A percentile compares a stretch with the other conserved stretches of the same genome.
These are phyloP conservation scores for Rhinolophus ferrumequinum DNA, from an alignment of 2,113 vertebrate genomes.

Conservation along the genomic window DNA sequence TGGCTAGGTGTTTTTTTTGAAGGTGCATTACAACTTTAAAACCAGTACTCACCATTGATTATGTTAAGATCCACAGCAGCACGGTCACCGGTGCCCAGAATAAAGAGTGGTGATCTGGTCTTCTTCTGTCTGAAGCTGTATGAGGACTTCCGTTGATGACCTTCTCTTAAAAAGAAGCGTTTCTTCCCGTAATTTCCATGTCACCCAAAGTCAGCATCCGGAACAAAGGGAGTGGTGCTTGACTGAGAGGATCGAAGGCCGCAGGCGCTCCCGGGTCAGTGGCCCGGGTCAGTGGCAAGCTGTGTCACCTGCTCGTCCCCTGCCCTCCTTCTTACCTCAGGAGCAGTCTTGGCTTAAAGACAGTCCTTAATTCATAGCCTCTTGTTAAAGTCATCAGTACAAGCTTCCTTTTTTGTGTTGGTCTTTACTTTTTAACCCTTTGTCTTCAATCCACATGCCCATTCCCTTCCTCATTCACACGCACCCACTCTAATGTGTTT, in stretches of 20 bases:
- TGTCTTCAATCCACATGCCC: background rate
- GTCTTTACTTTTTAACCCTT: background rate
- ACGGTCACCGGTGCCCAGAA: background rate
- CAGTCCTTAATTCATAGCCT: background rate
- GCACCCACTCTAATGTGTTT: background rate
- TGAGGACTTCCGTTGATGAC: background rate
- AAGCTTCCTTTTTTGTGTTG: background rate
- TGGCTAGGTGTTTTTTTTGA: slow-evolving; percentile 35
- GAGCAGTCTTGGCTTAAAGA: background rate
- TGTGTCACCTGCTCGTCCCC: background rate
- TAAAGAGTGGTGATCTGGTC: background rate
- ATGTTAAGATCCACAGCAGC: background rate
- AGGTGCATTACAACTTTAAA: background rate
- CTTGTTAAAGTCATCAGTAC: background rate
- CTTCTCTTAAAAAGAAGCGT: background rate
- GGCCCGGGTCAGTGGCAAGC: background rate
- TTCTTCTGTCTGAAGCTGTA: background rate
- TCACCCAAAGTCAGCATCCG: background rate
- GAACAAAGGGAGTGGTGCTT: background rate
- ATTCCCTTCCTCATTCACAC: background rate
- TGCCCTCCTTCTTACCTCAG: background rate
- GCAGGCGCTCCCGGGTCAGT: background rate
- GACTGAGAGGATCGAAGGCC: background rate
- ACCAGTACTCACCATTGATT: background rate
- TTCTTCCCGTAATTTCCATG: background rate